Evolutionary conservation across 2,113 vertebrate genomes (phyloP).

Genomic region (Pseudorectes ferrugineus): DNA sequence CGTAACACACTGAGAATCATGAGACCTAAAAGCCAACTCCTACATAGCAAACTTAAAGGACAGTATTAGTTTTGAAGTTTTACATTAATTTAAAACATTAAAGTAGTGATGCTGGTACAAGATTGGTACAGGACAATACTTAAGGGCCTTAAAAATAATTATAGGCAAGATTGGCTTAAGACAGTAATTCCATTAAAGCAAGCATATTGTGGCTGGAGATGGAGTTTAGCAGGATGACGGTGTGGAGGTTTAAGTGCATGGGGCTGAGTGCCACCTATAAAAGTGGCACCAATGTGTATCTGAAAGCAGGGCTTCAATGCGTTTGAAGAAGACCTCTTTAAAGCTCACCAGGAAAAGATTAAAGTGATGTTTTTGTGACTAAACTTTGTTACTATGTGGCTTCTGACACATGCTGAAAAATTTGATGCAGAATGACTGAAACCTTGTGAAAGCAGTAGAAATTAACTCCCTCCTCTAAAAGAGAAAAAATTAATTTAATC

Average conservation of each 20-base stretch:
- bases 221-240: not conserved
- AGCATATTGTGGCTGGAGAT: not conserved
- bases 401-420: not conserved
- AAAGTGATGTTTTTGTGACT: not conserved
- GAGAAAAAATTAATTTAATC: not conserved
- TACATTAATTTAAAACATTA: not conserved
- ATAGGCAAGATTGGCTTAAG: not conserved
- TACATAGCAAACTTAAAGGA: not conserved
- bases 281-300: not conserved
- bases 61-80: not conserved
- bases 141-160: not conserved
- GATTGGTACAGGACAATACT: not conserved
- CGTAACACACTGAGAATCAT: not conserved
- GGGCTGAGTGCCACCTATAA: not conserved
- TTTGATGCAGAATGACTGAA: not conserved
- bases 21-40: not conserved
- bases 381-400: not conserved
- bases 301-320: not conserved
- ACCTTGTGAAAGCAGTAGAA: not conserved
- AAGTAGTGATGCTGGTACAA: not conserved
- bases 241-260: not conserved
- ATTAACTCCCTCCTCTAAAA: not conserved
- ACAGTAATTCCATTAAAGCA: not conserved
- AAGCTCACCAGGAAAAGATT: not conserved
- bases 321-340: not conserved